Conservation (phyloP, 2,888 invertebrate species). For the Drosophila tanythrix region DNA sequence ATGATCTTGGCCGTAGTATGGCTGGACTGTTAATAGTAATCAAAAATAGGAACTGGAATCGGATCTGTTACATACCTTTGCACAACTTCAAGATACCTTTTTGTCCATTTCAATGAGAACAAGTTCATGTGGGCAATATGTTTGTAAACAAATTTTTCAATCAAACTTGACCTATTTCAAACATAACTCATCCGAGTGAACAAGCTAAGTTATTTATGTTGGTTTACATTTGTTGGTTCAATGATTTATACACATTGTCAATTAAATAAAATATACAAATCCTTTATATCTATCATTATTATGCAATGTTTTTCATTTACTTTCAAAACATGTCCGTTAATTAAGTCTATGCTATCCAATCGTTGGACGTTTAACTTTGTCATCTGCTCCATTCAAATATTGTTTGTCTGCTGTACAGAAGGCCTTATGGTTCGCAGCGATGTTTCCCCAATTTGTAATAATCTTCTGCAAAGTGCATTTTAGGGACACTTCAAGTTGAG, state of each 20-base stretch:
- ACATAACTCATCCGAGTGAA: neutral
- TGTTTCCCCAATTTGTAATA: too few relatives aligned
- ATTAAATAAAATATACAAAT: neutral
- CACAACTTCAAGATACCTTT: neutral
- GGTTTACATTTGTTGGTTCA: neutral
- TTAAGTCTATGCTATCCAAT: neutral
- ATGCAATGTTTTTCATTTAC: neutral
- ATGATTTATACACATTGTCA: neutral
- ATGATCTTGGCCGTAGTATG: too few relatives aligned
- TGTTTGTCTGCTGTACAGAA: neutral
- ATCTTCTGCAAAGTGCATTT: slow-evolving; percentile 18
- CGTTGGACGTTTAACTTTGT: neutral
- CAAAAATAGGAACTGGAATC: neutral
- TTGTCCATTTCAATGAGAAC: neutral
- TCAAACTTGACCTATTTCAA: neutral
- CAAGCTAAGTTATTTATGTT: neutral
- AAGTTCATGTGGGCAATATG: neutral
- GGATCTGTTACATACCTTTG: neutral
- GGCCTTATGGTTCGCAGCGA: too few relatives aligned
- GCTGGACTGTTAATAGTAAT: too few relatives aligned
- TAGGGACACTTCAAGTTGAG: slow-evolving; percentile 3
- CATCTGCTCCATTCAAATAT: neutral
- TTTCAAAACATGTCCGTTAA: neutral
- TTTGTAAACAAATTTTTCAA: neutral
- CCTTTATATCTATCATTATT: neutral